A percentile compares a stretch with the other conserved stretches of the same genome.
phyloP scores from a whole-genome alignment of 2,797 vertebrate species.

The Australoheros facetus region DNA sequence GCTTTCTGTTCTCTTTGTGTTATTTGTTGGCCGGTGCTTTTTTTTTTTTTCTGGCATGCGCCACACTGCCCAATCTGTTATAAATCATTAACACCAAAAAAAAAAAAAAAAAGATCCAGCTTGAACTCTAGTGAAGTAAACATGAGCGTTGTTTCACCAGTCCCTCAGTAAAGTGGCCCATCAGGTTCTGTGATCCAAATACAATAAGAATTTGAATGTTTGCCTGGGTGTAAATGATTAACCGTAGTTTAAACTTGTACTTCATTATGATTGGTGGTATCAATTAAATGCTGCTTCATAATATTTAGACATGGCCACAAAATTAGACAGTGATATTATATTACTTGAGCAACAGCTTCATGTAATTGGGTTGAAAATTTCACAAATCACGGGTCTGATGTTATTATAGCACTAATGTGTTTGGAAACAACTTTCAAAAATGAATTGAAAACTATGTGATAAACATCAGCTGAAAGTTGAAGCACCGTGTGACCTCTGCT shows the following conservation, averaged over 20 bases:
- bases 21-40: not conserved
- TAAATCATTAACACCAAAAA: not conserved
- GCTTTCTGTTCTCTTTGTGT: not conserved
- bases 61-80: not conserved
- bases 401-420: not conserved
- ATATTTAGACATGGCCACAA: not conserved
- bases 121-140: not conserved
- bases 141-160: not conserved
- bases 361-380: not conserved
- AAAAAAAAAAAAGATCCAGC: not conserved
- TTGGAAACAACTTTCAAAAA: too few species aligned
- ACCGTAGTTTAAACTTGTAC: not conserved
- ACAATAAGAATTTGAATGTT: not conserved
- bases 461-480: not conserved
- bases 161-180: too few species aligned
- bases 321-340: not conserved
- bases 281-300: not conserved
- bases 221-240: too few species aligned
- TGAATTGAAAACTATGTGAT: not conserved
- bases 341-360: not conserved
- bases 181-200: not conserved
- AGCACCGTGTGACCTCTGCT: not conserved
- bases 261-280: fast-evolving
- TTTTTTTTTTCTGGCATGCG: not conserved
- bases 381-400: not conserved